A percentile compares a stretch with the other conserved stretches of the same genome.
Evolutionary conservation across 1,140 invertebrate genomes (phyloP).

Genomic region (Limonius californicus): DNA sequence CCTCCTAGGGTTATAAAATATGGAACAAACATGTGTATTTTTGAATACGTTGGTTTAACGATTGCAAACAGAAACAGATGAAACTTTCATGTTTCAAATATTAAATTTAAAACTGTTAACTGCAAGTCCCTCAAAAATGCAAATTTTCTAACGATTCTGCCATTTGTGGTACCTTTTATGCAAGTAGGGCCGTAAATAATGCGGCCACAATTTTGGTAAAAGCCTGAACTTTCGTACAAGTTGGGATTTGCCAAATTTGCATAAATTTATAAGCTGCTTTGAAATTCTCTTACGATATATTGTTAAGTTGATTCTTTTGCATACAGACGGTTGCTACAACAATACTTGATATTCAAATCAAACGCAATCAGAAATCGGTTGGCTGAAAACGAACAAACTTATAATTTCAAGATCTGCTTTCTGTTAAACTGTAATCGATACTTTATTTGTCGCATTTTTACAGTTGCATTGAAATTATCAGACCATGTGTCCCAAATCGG

Average conservation of each 20-base stretch:
- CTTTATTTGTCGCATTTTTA: conserved; percentile 20
- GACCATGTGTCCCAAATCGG: conserved; percentile 22
- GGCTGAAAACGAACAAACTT: conserved; percentile 17
- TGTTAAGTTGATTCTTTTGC: neutral
- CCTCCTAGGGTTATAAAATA: no score
- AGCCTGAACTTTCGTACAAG: neutral
- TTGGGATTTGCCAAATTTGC: neutral
- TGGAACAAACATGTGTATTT: no score
- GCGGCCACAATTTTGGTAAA: neutral
- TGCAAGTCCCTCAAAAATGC: neutral
- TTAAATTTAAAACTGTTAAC: no score
- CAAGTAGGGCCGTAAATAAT: no score
- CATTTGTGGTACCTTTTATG: neutral
- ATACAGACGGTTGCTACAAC: neutral
- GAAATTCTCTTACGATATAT: neutral
- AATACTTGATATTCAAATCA: conserved; percentile 9
- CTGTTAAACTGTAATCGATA: conserved; percentile 33
- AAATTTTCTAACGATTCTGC: neutral
- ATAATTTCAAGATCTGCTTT: conserved; percentile 19
- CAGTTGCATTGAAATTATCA: conserved; percentile 4
- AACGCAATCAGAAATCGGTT: neutral
- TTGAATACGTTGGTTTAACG: no score
- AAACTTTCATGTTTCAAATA: no score
- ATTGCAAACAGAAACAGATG: no score
- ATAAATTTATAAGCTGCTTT: neutral